Evolutionary conservation across 1,140 invertebrate species (phyloP), one percentile per base, ranked within the genome.

Genomic region (Drosophila sulfurigaster): DNA sequence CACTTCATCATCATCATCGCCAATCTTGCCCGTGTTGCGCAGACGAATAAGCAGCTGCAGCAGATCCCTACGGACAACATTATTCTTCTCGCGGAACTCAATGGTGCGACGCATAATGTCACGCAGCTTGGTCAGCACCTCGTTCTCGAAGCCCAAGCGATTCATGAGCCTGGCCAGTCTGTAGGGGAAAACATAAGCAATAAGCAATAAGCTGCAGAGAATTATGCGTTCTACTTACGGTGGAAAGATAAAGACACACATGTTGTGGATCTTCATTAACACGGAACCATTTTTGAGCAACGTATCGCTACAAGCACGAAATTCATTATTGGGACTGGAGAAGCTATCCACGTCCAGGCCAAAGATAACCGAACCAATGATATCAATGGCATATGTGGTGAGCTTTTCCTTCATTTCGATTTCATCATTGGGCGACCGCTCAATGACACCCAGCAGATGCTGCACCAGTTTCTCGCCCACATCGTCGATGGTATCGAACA

Each of bases 1-100:
- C 5, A 89, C 60, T 25, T 86, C 56, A 16, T 92, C 83, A 10
- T 91, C 86, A 16, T 92, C 90, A 0, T 89, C 83, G 20, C 79
- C 85, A 13, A 93, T 81, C 51, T 80, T 90, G 13, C 91, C 93
- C 5, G 93, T 93, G 25, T 94, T 93, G 46, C 93, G 92, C 13
- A 95, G 69, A 5, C 94, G 93, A 32, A 94, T 93, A 5, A 95
- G 78, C 15, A 94, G 69, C 66, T 95, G 94, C 52, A 95, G 69
- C 66, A 94, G 93, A 85, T 95, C 94, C 68, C 93, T 93, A 52
- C 94, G 82, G 0, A 80, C 81, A 0, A 94, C 77, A n/a, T 93
- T 92, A 58, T 94, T 90, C 6, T 92, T 67, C 75, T 94, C 93
- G 11, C 94, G 82, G 69, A 93, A 94, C 32, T 93, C 88, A 7